Conservation (phyloP, 2,113 vertebrate genomes). For the Enhydra lutris region DNA sequence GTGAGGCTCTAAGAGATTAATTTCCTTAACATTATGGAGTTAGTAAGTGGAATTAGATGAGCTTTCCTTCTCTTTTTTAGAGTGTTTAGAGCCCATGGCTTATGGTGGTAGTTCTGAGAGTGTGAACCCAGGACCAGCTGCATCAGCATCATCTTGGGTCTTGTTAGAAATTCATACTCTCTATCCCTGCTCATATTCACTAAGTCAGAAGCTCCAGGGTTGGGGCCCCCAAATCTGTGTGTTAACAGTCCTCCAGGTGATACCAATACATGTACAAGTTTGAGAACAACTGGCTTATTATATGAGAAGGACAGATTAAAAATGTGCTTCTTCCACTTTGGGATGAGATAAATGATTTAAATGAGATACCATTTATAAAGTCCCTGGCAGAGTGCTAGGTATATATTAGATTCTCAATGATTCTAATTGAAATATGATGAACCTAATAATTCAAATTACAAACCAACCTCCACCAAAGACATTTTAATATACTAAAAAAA, state of each 20-base stretch:
- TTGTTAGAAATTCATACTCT: background rate
- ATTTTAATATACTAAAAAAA: background rate
- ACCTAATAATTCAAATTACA: background rate
- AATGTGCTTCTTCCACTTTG: background rate
- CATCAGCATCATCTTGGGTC: too few relatives aligned
- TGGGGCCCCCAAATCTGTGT: background rate
- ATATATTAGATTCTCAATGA: background rate
- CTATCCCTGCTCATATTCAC: background rate
- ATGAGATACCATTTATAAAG: background rate
- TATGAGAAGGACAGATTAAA: background rate
- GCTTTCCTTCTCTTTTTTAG: background rate
- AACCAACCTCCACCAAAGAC: background rate
- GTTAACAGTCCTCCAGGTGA: background rate
- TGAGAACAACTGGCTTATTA: background rate
- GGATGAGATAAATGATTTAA: slow-evolving; percentile 23
- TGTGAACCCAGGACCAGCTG: too few relatives aligned
- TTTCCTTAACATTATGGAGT: background rate
- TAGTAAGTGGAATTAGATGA: background rate
- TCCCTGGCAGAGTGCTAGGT: background rate
- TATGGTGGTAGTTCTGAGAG: accelerated
- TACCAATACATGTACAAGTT: background rate
- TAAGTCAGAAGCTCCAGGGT: background rate
- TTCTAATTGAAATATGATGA: slow-evolving; percentile 22
- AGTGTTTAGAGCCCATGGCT: background rate
- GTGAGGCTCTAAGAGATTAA: background rate